Evolutionary conservation across 1,140 invertebrate genomes (phyloP).

Genomic region (Sinella curviseta): DNA sequence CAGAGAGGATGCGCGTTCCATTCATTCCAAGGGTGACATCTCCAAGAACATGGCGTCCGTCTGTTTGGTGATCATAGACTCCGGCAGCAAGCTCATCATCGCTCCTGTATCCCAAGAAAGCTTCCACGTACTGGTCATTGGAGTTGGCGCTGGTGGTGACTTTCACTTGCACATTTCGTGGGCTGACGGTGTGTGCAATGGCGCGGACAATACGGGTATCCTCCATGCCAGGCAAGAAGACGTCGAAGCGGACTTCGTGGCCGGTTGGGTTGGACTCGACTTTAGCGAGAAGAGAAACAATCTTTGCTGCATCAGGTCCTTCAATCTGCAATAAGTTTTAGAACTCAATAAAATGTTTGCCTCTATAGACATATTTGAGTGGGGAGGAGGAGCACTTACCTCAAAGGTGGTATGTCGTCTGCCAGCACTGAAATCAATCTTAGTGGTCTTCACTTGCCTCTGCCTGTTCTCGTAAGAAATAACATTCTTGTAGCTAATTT

Average conservation of each 20-base stretch:
- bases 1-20: conserved; percentile 34
- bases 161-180: conserved; percentile 37
- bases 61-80: conserved; percentile 33
- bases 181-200: conserved; percentile 16
- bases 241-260: conserved; percentile 37
- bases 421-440: background rate
- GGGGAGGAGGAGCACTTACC: too few species aligned
- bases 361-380: too few species aligned
- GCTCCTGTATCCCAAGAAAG: conserved; percentile 42
- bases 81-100: conserved; percentile 37
- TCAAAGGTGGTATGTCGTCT: conserved; percentile 23
- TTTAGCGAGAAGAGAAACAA: background rate
- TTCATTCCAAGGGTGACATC: conserved; percentile 45
- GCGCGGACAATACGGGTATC: conserved; percentile 34
- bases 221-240: conserved; percentile 43
- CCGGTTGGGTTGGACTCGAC: conserved; percentile 28
- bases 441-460: conserved; percentile 28
- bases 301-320: background rate
- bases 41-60: conserved; percentile 21
- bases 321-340: conserved; percentile 1
- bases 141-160: conserved; percentile 26
- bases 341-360: too few species aligned
- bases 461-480: conserved; percentile 35
- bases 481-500: conserved; percentile 22
- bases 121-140: conserved; percentile 36